Base-by-base conservation (phyloP, 2,888 invertebrate species). In the Tetragnatha montana region DNA sequence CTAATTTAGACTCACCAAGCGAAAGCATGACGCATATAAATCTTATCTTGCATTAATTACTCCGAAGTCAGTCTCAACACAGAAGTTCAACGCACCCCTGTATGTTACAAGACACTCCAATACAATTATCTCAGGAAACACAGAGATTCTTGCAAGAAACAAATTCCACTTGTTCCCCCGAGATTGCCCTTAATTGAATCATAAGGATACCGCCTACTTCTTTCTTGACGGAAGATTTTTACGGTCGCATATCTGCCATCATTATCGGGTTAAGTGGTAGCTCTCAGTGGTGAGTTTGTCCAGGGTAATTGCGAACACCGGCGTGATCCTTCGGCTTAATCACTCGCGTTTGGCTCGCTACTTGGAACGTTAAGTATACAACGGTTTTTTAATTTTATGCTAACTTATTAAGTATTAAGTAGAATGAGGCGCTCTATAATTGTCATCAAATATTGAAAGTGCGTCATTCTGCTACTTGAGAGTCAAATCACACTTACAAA, bases 181-280 rank as follows among this genome's bases (percentile, higher is more conserved):
- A 80, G 74, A 74, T 86, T 86, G 80, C 69, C 69, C 86, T 86
- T 81, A 74, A 86, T 86, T 81, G 80, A 81, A 80, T 71, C 71
- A 47, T 74, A 60, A 49, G 71, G 60, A 78, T 78, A 81, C 49
- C 86, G 80, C 86, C 86, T 50, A 86, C 86, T 22, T 73, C 22
- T 80, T 86, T 80, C 80, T 50, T 81, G 71, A 86, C 49, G 49
- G 79, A 51, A 35, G 73, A 80, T 86, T 86, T 86, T 35, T 69
- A 73, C 22, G 79, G 22, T 22, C 51, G 60, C 21, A 21, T 81
- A 81, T 81, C 81, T 49, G 12, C 50, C 19, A 47, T 74, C 74
- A 49, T 86, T 74, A 80, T 47, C 47, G 49, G 74, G 86, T 79
- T 71, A 79, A 86, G 84, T 84, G 78, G 78, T 7, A 19, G 85